These are phyloP conservation scores for Labia minor DNA, from an alignment of 2,888 invertebrate species.

Conservation along the genomic window DNA sequence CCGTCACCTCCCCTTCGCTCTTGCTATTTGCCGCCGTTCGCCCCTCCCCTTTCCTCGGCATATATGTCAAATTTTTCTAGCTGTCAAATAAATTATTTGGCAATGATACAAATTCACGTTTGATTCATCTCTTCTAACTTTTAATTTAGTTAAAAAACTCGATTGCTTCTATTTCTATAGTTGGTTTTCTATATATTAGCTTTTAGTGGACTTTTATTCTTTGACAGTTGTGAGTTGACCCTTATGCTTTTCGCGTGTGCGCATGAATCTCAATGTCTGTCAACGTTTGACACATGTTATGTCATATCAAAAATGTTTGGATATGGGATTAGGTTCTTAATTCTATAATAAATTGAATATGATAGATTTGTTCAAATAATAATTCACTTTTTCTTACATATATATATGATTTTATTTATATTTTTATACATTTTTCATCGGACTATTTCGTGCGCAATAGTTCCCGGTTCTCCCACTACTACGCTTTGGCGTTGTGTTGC, in stretches of 20 bases:
- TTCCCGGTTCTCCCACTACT: background rate
- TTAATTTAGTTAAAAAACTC: background rate
- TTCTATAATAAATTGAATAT: too few species aligned
- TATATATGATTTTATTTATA: background rate
- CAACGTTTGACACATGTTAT: conserved; percentile 2
- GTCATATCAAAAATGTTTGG: background rate
- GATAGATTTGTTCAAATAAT: too few species aligned
- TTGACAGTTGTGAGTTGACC: conserved; percentile 16
- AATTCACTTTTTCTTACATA: too few species aligned
- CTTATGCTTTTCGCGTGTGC: conserved; percentile 14
- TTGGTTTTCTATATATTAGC: background rate
- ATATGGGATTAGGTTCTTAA: too few species aligned
- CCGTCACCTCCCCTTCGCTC: background rate
- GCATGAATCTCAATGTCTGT: background rate
- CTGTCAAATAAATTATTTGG: background rate
- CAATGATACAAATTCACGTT: background rate
- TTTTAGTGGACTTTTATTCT: background rate
- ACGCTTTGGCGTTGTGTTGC: background rate
- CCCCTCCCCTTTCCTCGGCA: background rate
- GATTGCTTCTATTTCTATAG: background rate
- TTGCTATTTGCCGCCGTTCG: background rate
- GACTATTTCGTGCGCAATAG: background rate
- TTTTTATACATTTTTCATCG: background rate
- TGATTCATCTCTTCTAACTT: background rate
- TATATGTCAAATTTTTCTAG: background rate